phyloP scores from a whole-genome alignment of 2,888 invertebrate species.

The Hanleya hanleyi region DNA sequence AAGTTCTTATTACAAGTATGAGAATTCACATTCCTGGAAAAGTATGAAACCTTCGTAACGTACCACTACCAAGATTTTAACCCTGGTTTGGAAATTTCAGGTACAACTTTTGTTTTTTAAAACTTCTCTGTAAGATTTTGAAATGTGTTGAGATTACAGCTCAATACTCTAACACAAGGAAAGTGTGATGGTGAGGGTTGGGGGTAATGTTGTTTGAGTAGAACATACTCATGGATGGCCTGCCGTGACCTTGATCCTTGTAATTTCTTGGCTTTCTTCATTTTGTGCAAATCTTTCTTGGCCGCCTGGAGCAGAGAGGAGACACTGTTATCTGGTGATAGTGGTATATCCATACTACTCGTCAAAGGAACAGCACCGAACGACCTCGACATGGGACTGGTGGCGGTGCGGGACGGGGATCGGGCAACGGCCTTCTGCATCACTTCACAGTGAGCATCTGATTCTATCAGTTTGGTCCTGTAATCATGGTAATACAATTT shows the following conservation, averaged over 20 bases:
- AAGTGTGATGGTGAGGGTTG: too few relatives aligned
- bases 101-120: too few relatives aligned
- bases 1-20: too few relatives aligned
- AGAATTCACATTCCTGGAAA: too few relatives aligned
- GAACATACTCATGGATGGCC: slow-evolving; percentile 40
- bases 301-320: slow-evolving; percentile 81
- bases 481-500: too few relatives aligned
- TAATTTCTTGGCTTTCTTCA: slow-evolving; percentile 50
- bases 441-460: slow-evolving; percentile 85
- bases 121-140: too few relatives aligned
- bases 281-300: slow-evolving; percentile 81
- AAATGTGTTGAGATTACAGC: too few relatives aligned
- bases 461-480: slow-evolving; percentile 88
- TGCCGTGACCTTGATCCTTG: slow-evolving; percentile 18
- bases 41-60: too few relatives aligned
- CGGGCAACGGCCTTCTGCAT: slow-evolving; percentile 72
- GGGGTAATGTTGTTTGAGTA: too few relatives aligned
- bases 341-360: slow-evolving; percentile 13
- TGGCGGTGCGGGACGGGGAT: slow-evolving; percentile 42
- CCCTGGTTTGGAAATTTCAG: too few relatives aligned
- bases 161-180: too few relatives aligned
- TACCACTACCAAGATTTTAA: too few relatives aligned
- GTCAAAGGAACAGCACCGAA: slow-evolving; percentile 3
- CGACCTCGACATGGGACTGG: slow-evolving; percentile 40
- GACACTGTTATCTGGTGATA: slow-evolving; percentile 65